phyloP scores from a whole-genome alignment of 37 sponge, comb jelly and placozoan species.

The Aplysina aerophoba region DNA sequence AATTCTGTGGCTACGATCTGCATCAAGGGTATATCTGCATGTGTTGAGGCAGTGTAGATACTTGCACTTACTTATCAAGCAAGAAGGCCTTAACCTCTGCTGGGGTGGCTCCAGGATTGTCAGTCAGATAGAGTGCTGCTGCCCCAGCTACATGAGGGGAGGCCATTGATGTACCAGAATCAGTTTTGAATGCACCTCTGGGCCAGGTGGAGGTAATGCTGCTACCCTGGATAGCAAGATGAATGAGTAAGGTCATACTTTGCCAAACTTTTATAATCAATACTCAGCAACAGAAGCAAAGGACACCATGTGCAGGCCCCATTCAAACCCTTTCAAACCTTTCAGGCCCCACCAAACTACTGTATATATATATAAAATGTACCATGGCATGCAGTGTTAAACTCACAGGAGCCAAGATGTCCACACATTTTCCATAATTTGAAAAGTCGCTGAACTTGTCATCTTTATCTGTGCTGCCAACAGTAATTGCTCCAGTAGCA shows the following conservation, averaged over 20 bases:
- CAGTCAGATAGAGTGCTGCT: background rate
- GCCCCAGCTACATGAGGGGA: constrained; percentile 27
- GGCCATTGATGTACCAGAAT: constrained; percentile 26
- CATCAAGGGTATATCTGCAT: too few relatives aligned
- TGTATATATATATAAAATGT: too few relatives aligned
- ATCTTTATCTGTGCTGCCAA: constrained; percentile 54
- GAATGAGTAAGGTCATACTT: background rate
- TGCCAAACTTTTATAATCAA: too few relatives aligned
- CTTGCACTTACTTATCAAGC: too few relatives aligned
- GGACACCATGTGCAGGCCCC: too few relatives aligned
- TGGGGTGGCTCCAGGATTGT: too few relatives aligned
- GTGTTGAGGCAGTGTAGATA: too few relatives aligned
- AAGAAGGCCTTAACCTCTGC: too few relatives aligned
- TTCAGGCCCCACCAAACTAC: too few relatives aligned
- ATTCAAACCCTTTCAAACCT: too few relatives aligned
- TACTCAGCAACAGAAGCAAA: too few relatives aligned
- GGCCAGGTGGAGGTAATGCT: constrained; percentile 47
- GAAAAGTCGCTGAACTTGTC: constrained; percentile 60
- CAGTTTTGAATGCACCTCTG: constrained; percentile 17
- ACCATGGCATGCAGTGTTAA: background rate
- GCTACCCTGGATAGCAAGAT: constrained; percentile 63
- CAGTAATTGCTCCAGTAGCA: constrained; percentile 39
- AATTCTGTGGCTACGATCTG: too few relatives aligned
- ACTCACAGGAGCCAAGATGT: constrained; percentile 81
- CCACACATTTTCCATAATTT: constrained; percentile 77